Percentiles rank a stretch among this genome's conserved stretches.
phyloP scores from a whole-genome alignment of 1,140 invertebrate genomes.

The Cardiocondyla obscurior region DNA sequence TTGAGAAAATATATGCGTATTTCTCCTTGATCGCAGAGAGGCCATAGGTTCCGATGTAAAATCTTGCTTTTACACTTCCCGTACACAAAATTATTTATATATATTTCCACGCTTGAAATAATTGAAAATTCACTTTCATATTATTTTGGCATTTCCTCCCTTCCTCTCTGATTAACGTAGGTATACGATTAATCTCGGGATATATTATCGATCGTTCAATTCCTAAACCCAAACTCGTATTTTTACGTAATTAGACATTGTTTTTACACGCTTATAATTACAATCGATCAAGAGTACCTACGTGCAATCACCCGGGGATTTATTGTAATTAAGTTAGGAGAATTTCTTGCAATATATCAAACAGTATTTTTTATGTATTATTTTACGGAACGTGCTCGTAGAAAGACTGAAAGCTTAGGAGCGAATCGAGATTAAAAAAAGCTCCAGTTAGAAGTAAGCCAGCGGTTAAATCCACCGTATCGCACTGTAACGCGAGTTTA shows the following conservation, averaged over 20 bases:
- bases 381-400: background rate
- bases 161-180: background rate
- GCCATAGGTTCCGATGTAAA: background rate
- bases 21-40: background rate
- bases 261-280: background rate
- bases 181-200: background rate
- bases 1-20: background rate
- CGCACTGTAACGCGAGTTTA: conserved; percentile 12
- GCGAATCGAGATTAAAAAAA: background rate
- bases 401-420: background rate
- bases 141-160: too few relatives aligned
- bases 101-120: background rate
- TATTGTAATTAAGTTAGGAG: background rate
- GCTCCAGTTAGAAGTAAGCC: background rate
- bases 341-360: background rate
- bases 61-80: background rate
- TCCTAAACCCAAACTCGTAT: background rate
- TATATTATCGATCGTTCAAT: background rate
- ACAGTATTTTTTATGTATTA: background rate
- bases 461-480: conserved; percentile 10
- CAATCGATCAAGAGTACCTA: background rate
- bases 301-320: background rate
- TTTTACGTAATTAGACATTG: background rate
- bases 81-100: background rate
- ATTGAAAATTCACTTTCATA: background rate